Evolutionary conservation across 2,888 invertebrate species (phyloP).

Genomic region (Hypomecis punctinalis): DNA sequence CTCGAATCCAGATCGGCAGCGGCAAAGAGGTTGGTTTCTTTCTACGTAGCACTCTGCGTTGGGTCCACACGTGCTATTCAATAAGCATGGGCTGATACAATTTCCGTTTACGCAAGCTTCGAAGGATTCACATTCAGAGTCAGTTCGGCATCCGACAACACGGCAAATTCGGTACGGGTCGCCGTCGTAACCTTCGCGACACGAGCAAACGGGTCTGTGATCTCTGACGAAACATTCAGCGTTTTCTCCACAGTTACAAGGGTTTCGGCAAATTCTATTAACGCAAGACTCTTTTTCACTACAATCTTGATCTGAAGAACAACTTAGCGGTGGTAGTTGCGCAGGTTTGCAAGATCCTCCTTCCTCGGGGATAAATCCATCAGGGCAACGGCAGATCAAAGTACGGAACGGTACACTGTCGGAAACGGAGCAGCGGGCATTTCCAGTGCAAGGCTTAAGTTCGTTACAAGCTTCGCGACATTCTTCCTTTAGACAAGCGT

Average conservation of each 20-base stretch:
- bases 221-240: conserved; percentile 92
- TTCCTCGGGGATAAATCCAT: conserved; percentile 92
- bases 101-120: conserved; percentile 94
- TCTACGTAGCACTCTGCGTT: conserved; percentile 93
- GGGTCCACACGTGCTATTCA: conserved; percentile 91
- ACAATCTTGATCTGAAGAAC: conserved; percentile 92
- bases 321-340: conserved; percentile 89
- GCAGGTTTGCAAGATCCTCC: conserved; percentile 91
- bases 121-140: conserved; percentile 93
- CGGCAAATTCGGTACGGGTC: conserved; percentile 93
- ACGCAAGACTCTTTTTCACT: conserved; percentile 92
- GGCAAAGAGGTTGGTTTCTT: conserved; percentile 90
- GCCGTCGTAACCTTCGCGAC: conserved; percentile 93
- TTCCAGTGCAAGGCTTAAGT: conserved; percentile 90
- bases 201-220: conserved; percentile 94
- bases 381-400: conserved; percentile 94
- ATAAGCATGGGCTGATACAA: conserved; percentile 93
- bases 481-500: conserved; percentile 91
- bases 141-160: conserved; percentile 91
- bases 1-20: conserved; percentile 92
- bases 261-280: conserved; percentile 93
- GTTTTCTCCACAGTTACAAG: conserved; percentile 94
- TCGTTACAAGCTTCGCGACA: conserved; percentile 92
- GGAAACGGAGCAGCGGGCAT: conserved; percentile 91
- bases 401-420: conserved; percentile 94